Evolutionary conservation across 2,888 invertebrate species (phyloP).

Genomic region (Macrophya annulata): DNA sequence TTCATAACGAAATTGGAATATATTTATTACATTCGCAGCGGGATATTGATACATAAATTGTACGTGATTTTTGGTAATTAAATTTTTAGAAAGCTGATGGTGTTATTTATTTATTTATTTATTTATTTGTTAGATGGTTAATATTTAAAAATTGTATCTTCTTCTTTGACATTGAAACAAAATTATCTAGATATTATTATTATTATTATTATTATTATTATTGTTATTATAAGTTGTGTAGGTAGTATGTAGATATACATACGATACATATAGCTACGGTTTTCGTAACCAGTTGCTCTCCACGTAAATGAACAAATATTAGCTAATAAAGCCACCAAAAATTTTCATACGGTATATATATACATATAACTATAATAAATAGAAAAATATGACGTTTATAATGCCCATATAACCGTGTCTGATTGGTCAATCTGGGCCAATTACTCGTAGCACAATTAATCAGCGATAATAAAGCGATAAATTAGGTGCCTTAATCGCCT

Average conservation of each 20-base stretch:
- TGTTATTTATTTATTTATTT: background rate
- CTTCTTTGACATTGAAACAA: background rate
- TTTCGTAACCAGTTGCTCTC: conserved; percentile 32
- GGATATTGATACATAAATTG: background rate
- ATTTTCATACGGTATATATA: background rate
- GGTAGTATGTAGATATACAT: too few species aligned
- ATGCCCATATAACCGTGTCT: conserved; percentile 11
- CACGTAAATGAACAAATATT: conserved; percentile 24
- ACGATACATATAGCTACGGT: background rate
- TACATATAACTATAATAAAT: conserved; percentile 7
- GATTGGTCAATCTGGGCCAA: conserved; percentile 51
- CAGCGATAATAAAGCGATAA: conserved; percentile 55
- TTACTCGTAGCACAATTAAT: conserved; percentile 50
- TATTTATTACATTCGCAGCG: conserved; percentile 1
- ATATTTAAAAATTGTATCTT: conserved; percentile 8
- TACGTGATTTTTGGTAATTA: background rate
- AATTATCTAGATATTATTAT: background rate
- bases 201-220: too few species aligned
- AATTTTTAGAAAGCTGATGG: conserved; percentile 5
- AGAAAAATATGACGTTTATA: conserved; percentile 39
- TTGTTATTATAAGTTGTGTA: too few species aligned
- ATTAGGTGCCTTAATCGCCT: conserved; percentile 51
- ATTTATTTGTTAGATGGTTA: background rate
- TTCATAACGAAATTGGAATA: conserved; percentile 3
- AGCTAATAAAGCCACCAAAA: conserved; percentile 32